Evolutionary conservation across 2,113 vertebrate genomes (phyloP), one percentile per base, ranked within the genome.

Genomic region (Pterocles orientalis): DNA sequence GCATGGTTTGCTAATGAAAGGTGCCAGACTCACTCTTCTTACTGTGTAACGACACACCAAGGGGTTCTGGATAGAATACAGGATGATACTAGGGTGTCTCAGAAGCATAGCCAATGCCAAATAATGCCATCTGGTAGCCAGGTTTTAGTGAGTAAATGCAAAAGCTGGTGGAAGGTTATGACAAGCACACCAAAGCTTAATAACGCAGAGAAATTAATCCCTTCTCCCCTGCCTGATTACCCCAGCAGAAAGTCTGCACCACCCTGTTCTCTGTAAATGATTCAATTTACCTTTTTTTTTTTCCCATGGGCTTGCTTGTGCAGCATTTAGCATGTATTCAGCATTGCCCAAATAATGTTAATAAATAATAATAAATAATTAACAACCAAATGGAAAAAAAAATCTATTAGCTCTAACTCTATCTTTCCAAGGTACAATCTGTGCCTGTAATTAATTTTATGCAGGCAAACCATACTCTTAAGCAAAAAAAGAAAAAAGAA

Each of bases 111-210:
- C 41, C 80, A 82, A 93, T 87, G 96, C 96, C 96, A 89, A 78
- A 92, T 90, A 91, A 88, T 78, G 60, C 97, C 95, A 97, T 93
- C 94, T 97, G 97, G 92, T 95, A 94, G 78, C 90, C 91, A 93
- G 92, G 86, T 95, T 97, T 95, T 64, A 91, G 39, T 69, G 48
- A 91, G 70, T 53, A 82, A 90, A 95, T 3, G 65, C 20, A 88
- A 82, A 94, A 94, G 71, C 94, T 92, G 36, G 83, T 86, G 41
- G 82, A 97, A 95, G 94, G 95, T 96, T 96, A 96, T 71, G 76
- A 94, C 90, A 93, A 81, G 80, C 72, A 61, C 88, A 93, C 86
- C 91, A 97, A 94, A 88, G 69, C 73, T 92, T 93, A 94, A 94
- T 83, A 95, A 93, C 39, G 83, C 61, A 68, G 86, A 81, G 72